Evolutionary conservation across 2,797 vertebrate genomes (phyloP).

Genomic region (Apogon talboti): DNA sequence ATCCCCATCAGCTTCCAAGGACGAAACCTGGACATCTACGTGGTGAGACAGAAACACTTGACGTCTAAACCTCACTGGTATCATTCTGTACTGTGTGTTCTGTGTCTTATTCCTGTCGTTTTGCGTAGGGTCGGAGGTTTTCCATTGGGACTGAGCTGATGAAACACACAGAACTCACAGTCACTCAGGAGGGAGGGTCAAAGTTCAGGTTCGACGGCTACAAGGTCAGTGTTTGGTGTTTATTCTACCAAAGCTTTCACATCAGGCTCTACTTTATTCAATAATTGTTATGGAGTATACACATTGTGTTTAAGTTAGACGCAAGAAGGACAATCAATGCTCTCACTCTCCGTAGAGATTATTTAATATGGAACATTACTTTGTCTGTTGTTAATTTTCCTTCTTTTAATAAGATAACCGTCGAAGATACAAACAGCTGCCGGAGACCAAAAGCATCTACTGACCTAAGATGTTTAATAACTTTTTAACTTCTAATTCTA

Average conservation of each 20-base stretch:
- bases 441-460: too few species aligned
- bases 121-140: constrained; percentile 69
- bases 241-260: neutral
- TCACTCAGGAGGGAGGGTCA: constrained; percentile 39
- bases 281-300: too few species aligned
- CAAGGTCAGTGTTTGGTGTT: constrained; percentile 64
- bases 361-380: too few species aligned
- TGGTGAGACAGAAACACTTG: constrained; percentile 57
- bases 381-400: too few species aligned
- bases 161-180: constrained; percentile 66
- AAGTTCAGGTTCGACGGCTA: constrained; percentile 78
- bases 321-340: too few species aligned
- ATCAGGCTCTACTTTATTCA: too few species aligned
- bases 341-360: too few species aligned
- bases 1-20: constrained; percentile 81
- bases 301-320: too few species aligned
- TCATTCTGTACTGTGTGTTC: neutral
- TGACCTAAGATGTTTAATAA: too few species aligned
- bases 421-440: too few species aligned
- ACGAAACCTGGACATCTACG: constrained; percentile 77
- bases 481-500: too few species aligned
- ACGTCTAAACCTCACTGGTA: accelerated
- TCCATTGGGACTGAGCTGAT: constrained; percentile 82
- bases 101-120: neutral
- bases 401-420: too few species aligned